These are phyloP conservation scores for Tragelaphus buxtoni DNA, from an alignment of 2,113 vertebrate genomes.

Conservation along the genomic window DNA sequence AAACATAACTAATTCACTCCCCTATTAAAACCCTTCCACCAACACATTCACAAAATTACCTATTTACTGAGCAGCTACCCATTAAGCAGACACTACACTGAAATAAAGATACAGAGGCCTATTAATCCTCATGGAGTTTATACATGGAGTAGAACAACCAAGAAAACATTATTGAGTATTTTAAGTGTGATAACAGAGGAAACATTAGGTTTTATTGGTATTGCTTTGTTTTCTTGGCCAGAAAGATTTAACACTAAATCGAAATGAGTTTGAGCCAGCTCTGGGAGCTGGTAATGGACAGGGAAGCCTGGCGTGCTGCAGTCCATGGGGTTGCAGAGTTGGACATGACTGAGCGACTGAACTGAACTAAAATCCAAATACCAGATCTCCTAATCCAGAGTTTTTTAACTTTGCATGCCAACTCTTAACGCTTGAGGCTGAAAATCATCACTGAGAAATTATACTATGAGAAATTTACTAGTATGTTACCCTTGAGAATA, in stretches of 20 bases:
- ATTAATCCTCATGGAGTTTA: neutral
- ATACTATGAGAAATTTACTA: neutral
- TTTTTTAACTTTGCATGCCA: neutral
- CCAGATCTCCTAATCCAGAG: conserved; percentile 12
- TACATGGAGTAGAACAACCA: neutral
- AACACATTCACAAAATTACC: conserved; percentile 11
- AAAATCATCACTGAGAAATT: conserved; percentile 20
- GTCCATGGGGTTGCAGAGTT: neutral
- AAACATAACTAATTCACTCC: neutral
- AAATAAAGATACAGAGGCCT: neutral
- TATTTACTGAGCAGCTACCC: neutral
- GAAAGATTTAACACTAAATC: neutral
- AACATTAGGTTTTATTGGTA: neutral
- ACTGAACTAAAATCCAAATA: neutral
- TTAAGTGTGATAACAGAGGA: neutral
- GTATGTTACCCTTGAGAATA: neutral
- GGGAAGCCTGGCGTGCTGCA: neutral
- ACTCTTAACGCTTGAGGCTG: neutral
- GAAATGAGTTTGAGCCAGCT: neutral
- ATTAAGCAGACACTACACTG: neutral
- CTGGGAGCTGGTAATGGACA: neutral
- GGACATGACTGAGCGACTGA: fast-evolving
- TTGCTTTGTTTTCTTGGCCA: conserved; percentile 5
- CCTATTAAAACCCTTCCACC: neutral
- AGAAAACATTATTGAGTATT: neutral